Base-by-base conservation (phyloP, 2,113 vertebrate genomes). In the Phasianus colchicus region DNA sequence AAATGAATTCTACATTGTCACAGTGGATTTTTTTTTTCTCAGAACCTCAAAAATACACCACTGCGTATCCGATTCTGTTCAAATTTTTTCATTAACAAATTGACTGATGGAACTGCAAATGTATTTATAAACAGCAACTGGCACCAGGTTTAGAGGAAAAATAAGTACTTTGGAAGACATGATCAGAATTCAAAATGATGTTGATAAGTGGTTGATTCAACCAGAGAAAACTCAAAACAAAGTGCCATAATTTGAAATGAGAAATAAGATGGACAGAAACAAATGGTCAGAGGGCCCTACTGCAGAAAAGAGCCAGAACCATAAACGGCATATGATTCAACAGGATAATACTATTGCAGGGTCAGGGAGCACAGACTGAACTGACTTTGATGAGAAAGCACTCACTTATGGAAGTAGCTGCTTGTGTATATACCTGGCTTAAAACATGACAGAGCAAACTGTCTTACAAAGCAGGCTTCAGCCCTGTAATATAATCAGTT, bases 31-130 rank as follows among this genome's bases (percentile, higher is more conserved):
- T 19, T 19, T 19, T 42, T 42, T 42, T 48, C 66, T 45, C 14
- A 93, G 50, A 78, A 36, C 11, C 9, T 74, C 65, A 78, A 66
- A 81, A 45, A n/a, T 47, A 70, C 1, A 12, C 5, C 14, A 58
- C 27, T 40, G 7, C 54, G 43, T 13, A 63, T 24, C 78, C 40
- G 66, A 19, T 38, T 61, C 24, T 70, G 36, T 47, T 29, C 2
- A 45, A 63, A 4, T 11, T 81, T 91, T 91, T 71, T 81, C 16
- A 17, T n/a, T 65, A 74, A 87, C 17, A 84, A 81, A 81, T 21
- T 34, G n/a, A 70, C 42, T 64, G 27, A 50, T 36, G 55, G 29
- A 89, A 52, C 14, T 81, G 18, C 22, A 81, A 43, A 4, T 48
- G 17, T 11, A 40, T 55, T 70, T 81, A 42, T 32, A 73, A 86